Evolutionary conservation across 1,140 invertebrate genomes (phyloP).

Genomic region (Neodiprion virginianus): DNA sequence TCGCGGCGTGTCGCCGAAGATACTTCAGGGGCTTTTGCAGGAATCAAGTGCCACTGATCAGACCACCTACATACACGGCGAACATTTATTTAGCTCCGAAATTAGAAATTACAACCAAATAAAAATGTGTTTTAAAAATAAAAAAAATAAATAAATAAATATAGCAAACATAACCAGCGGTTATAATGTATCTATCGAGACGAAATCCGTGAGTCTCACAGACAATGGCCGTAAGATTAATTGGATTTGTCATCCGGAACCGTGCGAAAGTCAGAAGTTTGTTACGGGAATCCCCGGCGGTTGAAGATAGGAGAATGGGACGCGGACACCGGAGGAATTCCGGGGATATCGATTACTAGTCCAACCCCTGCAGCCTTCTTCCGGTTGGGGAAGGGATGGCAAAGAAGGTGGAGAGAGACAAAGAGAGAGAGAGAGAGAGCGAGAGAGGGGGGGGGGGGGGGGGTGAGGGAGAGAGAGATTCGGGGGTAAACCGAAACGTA

Average conservation of each 20-base stretch:
- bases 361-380: neutral
- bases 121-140: too few species aligned
- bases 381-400: neutral
- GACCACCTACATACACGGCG: too few species aligned
- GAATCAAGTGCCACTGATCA: too few species aligned
- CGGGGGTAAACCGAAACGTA: neutral
- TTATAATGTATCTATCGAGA: too few species aligned
- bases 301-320: neutral
- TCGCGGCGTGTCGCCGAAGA: too few species aligned
- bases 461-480: neutral
- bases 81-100: too few species aligned
- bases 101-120: too few species aligned
- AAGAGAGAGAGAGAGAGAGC: too few species aligned
- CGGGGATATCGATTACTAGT: neutral
- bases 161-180: fast-evolving
- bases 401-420: neutral
- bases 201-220: too few species aligned
- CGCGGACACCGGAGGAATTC: neutral
- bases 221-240: neutral
- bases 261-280: neutral
- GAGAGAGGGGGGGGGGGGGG: too few species aligned
- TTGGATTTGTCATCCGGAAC: neutral
- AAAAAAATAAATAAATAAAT: too few species aligned
- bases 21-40: too few species aligned
- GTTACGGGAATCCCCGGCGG: neutral